Evolutionary conservation across 1,140 invertebrate genomes (phyloP).

Genomic region (Bombus confusus): DNA sequence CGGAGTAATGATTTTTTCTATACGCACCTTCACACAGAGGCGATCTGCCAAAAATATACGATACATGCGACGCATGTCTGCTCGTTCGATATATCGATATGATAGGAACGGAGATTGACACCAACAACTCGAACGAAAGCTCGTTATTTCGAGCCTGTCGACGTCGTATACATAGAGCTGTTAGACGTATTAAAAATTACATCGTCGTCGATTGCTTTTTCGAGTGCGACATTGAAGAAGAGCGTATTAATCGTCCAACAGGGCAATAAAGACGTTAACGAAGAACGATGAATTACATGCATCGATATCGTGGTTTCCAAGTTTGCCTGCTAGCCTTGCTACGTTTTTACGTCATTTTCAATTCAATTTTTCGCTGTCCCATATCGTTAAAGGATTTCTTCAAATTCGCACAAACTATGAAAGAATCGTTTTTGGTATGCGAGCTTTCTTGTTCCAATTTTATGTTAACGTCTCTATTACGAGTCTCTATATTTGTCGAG

Average conservation of each 20-base stretch:
- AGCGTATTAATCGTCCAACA: not conserved
- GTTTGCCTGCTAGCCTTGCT: not conserved
- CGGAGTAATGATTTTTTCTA: not conserved
- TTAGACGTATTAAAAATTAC: constrained; percentile 22
- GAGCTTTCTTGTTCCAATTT: no score
- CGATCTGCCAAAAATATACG: constrained; percentile 39
- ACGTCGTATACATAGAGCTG: not conserved
- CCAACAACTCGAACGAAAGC: constrained; percentile 12
- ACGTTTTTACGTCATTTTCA: not conserved
- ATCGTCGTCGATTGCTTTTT: constrained; percentile 7
- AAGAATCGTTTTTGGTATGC: no score
- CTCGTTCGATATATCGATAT: not conserved
- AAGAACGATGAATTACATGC: not conserved
- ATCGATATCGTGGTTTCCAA: not conserved
- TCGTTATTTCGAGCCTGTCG: constrained; percentile 38
- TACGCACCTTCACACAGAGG: not conserved
- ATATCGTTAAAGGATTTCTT: no score
- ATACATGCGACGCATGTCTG: not conserved
- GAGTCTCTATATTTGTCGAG: not conserved
- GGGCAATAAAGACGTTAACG: not conserved
- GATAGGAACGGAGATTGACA: constrained; percentile 28
- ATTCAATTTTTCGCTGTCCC: not conserved
- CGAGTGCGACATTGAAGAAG: constrained; percentile 34
- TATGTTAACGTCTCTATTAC: no score
- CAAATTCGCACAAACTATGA: no score